Base-by-base conservation (phyloP, 2,113 vertebrate species). In the Anseranas semipalmata region DNA sequence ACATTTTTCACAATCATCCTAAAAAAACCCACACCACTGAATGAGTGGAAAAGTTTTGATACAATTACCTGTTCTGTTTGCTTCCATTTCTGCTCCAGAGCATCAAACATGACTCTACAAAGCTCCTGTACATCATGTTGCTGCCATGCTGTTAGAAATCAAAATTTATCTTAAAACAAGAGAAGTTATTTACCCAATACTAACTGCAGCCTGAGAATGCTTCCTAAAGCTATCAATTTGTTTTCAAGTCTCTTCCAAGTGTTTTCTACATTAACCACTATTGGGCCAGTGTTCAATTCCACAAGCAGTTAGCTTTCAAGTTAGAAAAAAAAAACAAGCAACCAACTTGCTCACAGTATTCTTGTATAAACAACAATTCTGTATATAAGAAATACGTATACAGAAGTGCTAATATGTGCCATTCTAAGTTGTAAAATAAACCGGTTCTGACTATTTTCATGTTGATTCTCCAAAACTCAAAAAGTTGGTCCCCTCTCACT, bases 121-220 rank as follows among this genome's bases (percentile, higher is more conserved):
- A 99, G 98, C 97, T 99, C 99, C 97, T 99, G 99, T n/a, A 99
- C 99, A 76, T 99, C 99, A 94, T 99, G 99, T 84, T 99, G 99
- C 96, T 99, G 99, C 99, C 99, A 99, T 14, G 99, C 99, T 99
- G 97, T 97, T 96, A 71, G 76, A 97, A 96, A 92, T 95, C 18
- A 65, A 96, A 97, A 97, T 77, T 85, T 76, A 73, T 80, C 32
- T 73, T 58, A 86, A 86, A 97, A 96, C 17, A 85, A 33, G 55
- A 71, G 10, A 81, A 24, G 10, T 59, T 73, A 37, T 65, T 33
- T 68, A 65, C 11, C 22, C 5, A 39, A 52, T 37, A 39, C 27
- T 72, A 76, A 56, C 17, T 41, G 15, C 3, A 60, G 27, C 25
- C 55, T 43, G 30, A 83, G 50, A 91, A 75, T 33, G 41, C 5